Evolutionary conservation across 1,140 invertebrate species (phyloP).

Genomic region (Drosophila arawakana): DNA sequence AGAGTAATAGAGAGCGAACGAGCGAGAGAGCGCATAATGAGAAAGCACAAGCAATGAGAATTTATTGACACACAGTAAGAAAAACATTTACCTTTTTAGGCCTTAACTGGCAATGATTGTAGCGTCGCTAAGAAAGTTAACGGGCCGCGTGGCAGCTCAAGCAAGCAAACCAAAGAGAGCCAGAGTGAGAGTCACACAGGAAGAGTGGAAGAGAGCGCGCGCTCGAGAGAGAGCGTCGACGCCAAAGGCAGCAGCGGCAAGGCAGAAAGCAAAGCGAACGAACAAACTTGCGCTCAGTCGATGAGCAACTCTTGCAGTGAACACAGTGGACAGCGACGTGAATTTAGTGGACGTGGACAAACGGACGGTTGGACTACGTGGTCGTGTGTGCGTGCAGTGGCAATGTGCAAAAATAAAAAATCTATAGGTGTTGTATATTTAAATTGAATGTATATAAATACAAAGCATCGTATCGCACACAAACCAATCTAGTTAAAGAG

Average conservation of each 20-base stretch:
- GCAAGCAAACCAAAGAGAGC: not conserved
- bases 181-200: too few relatives aligned
- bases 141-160: constrained; percentile 29
- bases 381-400: constrained; percentile 56
- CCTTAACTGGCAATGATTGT: constrained; percentile 32
- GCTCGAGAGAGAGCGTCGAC: constrained; percentile 14
- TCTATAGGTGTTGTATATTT: constrained; percentile 76
- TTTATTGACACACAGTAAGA: constrained; percentile 29
- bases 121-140: constrained; percentile 36
- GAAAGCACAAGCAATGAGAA: constrained; percentile 10
- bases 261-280: constrained; percentile 28
- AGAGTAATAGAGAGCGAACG: constrained; percentile 1
- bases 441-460: constrained; percentile 72
- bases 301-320: constrained; percentile 71
- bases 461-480: constrained; percentile 43
- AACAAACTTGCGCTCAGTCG: constrained; percentile 60
- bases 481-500: constrained; percentile 14
- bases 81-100: constrained; percentile 43
- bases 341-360: constrained; percentile 9
- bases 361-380: constrained; percentile 51
- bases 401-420: constrained; percentile 82
- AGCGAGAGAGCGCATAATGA: not conserved
- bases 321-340: constrained; percentile 38
- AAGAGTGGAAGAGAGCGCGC: not conserved
- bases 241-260: constrained; percentile 33